A percentile compares a stretch with the other conserved stretches of the same genome.
These are phyloP conservation scores for Brevipalpus yothersi DNA, from an alignment of 1,140 invertebrate genomes.

Conservation along the genomic window DNA sequence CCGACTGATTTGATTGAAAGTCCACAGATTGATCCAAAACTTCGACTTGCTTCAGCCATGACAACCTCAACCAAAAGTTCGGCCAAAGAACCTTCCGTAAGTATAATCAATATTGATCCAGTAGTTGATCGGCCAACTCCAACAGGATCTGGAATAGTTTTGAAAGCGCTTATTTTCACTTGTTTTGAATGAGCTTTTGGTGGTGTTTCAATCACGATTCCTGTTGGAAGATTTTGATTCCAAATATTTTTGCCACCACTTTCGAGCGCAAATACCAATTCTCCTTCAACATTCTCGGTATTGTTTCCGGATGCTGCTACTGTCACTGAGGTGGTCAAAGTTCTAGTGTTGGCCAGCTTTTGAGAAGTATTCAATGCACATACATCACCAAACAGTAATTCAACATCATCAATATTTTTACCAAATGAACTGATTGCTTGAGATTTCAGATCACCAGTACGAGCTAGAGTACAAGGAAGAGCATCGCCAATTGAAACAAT, in stretches of 20 bases:
- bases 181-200: not conserved
- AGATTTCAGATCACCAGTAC: not conserved
- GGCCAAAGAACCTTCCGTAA: not conserved
- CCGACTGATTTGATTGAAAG: not conserved
- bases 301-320: not conserved
- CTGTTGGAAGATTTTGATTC: not conserved
- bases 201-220: not conserved
- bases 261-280: not conserved
- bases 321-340: not conserved
- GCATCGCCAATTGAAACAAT: not conserved
- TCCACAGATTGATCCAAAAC: not conserved
- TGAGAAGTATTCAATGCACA: not conserved
- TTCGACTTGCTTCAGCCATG: not conserved
- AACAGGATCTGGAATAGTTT: not conserved
- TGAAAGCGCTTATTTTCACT: not conserved
- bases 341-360: not conserved
- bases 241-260: not conserved
- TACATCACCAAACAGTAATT: not conserved
- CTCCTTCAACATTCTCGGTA: not conserved
- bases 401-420: not conserved
- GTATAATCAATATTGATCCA: not conserved
- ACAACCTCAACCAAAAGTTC: not conserved
- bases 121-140: not conserved
- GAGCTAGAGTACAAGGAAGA: not conserved
- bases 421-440: not conserved